Conservation (phyloP, 2,113 vertebrate genomes). For the Dunckerocampus dactyliophorus region DNA sequence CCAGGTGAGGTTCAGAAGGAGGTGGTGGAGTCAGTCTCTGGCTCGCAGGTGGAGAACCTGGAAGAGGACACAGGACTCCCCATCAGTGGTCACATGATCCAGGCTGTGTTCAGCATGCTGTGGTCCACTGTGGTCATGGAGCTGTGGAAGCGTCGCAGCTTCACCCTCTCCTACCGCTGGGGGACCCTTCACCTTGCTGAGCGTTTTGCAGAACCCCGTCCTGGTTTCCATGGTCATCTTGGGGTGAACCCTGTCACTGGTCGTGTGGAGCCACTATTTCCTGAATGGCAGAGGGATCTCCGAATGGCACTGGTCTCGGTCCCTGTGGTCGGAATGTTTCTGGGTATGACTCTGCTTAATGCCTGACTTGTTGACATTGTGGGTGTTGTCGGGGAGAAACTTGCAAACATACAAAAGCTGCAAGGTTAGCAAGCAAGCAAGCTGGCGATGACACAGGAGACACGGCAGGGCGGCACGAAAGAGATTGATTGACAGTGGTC, state of each 20-base stretch:
- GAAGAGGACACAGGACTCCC: constrained; percentile 32
- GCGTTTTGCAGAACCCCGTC: constrained; percentile 73
- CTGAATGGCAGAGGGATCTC: constrained; percentile 69
- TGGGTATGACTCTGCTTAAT: constrained; percentile 40
- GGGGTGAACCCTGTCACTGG: constrained; percentile 73
- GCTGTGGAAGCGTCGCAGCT: constrained; percentile 77
- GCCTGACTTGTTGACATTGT: neutral
- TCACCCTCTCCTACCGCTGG: constrained; percentile 72
- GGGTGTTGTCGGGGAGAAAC: neutral
- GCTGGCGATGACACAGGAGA: too few species aligned
- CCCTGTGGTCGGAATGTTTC: constrained; percentile 71
- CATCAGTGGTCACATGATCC: constrained; percentile 69
- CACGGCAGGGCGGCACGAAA: too few species aligned
- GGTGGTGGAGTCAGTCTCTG: constrained; percentile 38
- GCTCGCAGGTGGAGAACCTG: neutral
- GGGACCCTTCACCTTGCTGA: constrained; percentile 68
- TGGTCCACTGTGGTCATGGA: constrained; percentile 79
- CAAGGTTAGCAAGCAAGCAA: too few species aligned
- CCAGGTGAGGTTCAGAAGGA: constrained; percentile 50
- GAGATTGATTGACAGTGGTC: too few species aligned
- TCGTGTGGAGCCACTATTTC: constrained; percentile 72
- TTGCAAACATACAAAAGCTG: too few species aligned
- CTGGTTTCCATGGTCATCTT: constrained; percentile 67
- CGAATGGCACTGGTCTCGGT: constrained; percentile 70
- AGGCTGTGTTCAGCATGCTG: constrained; percentile 77